Evolutionary conservation across 2,797 vertebrate species (phyloP).

Genomic region (Enoplosus armatus): DNA sequence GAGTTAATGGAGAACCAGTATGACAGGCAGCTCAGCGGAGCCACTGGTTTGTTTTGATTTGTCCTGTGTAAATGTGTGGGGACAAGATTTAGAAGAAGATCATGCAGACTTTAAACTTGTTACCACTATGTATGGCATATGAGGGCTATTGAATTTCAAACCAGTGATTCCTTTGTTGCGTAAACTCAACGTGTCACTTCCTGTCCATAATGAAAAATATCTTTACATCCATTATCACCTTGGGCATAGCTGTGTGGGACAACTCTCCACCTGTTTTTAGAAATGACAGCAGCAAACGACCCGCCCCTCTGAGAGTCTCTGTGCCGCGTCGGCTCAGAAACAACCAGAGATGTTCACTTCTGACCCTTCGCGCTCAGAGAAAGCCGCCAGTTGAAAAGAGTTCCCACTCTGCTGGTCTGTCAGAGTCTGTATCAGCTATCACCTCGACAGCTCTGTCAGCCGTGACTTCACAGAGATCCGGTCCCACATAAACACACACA

Average conservation of each 20-base stretch:
- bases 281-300: neutral
- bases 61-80: neutral
- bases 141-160: constrained; percentile 4
- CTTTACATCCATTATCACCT: neutral
- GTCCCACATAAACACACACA: constrained; percentile 18
- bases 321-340: constrained; percentile 4
- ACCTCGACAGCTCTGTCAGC: constrained; percentile 44
- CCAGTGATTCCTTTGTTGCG: constrained; percentile 9
- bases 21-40: neutral
- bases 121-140: neutral
- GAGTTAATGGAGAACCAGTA: constrained; percentile 31
- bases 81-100: constrained; percentile 6
- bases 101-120: neutral
- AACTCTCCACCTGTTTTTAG: neutral
- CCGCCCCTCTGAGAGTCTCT: constrained; percentile 10
- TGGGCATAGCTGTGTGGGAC: neutral
- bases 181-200: constrained; percentile 1
- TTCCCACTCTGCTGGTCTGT: constrained; percentile 46
- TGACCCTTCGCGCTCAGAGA: constrained; percentile 44
- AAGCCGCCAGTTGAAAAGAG: constrained; percentile 43
- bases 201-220: neutral
- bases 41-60: constrained; percentile 21
- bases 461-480: constrained; percentile 31
- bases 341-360: constrained; percentile 38
- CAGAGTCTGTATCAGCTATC: constrained; percentile 45